These are phyloP conservation scores for Zeus faber DNA, from an alignment of 2,113 vertebrate species.

Conservation along the genomic window DNA sequence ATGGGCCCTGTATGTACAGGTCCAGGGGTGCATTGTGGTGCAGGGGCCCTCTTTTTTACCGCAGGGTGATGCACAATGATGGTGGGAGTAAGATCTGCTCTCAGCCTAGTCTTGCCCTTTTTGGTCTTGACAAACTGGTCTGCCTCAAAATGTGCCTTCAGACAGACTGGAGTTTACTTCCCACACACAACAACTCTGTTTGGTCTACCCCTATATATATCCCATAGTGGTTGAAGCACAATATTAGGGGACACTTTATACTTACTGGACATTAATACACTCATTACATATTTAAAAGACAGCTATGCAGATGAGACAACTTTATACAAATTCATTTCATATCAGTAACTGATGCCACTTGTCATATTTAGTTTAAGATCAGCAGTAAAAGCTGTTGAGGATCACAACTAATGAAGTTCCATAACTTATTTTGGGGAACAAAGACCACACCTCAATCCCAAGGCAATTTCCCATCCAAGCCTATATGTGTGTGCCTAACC, in stretches of 20 bases:
- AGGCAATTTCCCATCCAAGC: too few relatives aligned
- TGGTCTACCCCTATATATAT: constrained; percentile 8
- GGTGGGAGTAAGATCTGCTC: constrained; percentile 21
- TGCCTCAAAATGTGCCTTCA: constrained; percentile 27
- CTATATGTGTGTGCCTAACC: too few relatives aligned
- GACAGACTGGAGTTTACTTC: constrained; percentile 9
- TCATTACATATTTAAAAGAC: background rate
- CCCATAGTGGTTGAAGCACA: constrained; percentile 13
- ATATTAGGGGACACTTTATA: too few relatives aligned
- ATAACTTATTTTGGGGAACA: too few relatives aligned
- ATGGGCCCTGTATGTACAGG: constrained; percentile 18
- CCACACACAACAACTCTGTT: constrained; percentile 8
- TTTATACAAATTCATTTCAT: too few relatives aligned
- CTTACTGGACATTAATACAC: background rate
- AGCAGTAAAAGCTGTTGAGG: too few relatives aligned
- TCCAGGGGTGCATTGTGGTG: constrained; percentile 16
- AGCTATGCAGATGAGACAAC: too few relatives aligned
- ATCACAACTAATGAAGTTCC: too few relatives aligned
- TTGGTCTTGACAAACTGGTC: constrained; percentile 24
- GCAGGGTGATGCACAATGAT: constrained; percentile 13
- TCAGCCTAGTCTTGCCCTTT: constrained; percentile 24
- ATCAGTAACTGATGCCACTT: too few relatives aligned
- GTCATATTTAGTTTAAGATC: too few relatives aligned
- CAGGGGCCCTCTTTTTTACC: constrained; percentile 14
- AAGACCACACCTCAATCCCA: too few relatives aligned